phyloP scores from a whole-genome alignment of 2,888 invertebrate species.

The Salpingus planirostris region DNA sequence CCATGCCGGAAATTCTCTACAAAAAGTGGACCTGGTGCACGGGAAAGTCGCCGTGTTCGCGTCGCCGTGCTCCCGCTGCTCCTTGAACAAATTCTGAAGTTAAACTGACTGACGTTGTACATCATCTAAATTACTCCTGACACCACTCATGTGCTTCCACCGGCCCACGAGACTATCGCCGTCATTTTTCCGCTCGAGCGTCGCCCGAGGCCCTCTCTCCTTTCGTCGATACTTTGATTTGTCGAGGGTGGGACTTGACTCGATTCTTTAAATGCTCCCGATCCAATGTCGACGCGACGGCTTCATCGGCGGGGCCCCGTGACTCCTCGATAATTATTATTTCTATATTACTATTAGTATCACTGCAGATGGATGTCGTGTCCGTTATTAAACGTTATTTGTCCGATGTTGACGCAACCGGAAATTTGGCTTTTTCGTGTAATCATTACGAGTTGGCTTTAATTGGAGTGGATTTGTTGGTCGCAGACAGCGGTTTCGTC shows the following conservation, averaged over 20 bases:
- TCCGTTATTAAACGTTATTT: slow-evolving; percentile 8
- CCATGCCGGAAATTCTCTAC: not conserved
- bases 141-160: slow-evolving; percentile 31
- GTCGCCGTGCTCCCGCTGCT: too few relatives aligned
- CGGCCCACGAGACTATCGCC: slow-evolving; percentile 21
- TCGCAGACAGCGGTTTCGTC: slow-evolving; percentile 3
- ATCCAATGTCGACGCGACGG: slow-evolving; percentile 12
- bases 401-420: slow-evolving; percentile 27
- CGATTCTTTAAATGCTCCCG: slow-evolving; percentile 12
- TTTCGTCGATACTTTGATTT: slow-evolving; percentile 21
- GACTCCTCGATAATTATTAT: slow-evolving; percentile 8
- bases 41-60: not conserved
- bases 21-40: too few relatives aligned
- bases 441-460: slow-evolving; percentile 6
- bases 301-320: too few relatives aligned
- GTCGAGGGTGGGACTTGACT: slow-evolving; percentile 27
- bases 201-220: slow-evolving; percentile 10
- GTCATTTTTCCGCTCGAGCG: slow-evolving; percentile 14
- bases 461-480: slow-evolving; percentile 6
- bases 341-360: slow-evolving; percentile 5
- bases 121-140: slow-evolving; percentile 35
- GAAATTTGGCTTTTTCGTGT: slow-evolving; percentile 31
- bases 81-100: slow-evolving; percentile 29
- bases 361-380: not conserved
- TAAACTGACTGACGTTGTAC: slow-evolving; percentile 32